Base-by-base conservation (phyloP, 2,888 invertebrate species). In the Halictus quadricinctus region DNA sequence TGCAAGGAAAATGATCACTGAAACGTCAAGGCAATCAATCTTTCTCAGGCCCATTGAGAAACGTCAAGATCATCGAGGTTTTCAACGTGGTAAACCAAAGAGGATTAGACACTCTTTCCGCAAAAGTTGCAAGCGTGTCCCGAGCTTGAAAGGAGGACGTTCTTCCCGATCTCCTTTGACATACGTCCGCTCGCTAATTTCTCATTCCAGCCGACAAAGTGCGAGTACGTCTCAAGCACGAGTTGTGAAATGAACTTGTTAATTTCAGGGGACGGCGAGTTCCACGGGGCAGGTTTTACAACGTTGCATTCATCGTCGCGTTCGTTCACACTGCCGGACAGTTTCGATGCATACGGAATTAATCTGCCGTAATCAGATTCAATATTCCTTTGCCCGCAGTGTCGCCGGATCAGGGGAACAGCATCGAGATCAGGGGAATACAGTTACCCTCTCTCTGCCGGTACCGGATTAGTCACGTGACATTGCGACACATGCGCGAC, bases 291-390 rank as follows among this genome's bases (percentile, higher is more conserved):
- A 72, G 87, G 85, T 85, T 83, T 50, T 74, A 41, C 76, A 64
- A 69, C 73, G 79, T 64, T 78, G 64, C 81, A 72, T 78, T 75
- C 81, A 46, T 84, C 77, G 50, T 60, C 41, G 48, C n/a, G 69
- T 80, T 77, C 58, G 66, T 60, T 72, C 75, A 66, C 43, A 60
- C 74, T 83, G 87, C 83, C 80, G 84, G 88, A 87, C 88, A 85
- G 85, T 85, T 85, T 88, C 85, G 85, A 85, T 88, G 82, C 83
- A 82, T 81, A 83, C 43, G 83, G 87, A 88, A 88, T 88, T 87
- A 87, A 87, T 88, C 81, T 70, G 70, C 60, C 7, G 2, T 41
- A 43, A 80, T 41, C 25, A 58, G 72, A 84, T 79, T 72, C 72
- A 72, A 84, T 78, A 76, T 64, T 46, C 72, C 70, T 58, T 46